A percentile compares a stretch with the other conserved stretches of the same genome.
Conservation (phyloP, 2,797 vertebrate genomes). For the Enteromius mattozi region DNA sequence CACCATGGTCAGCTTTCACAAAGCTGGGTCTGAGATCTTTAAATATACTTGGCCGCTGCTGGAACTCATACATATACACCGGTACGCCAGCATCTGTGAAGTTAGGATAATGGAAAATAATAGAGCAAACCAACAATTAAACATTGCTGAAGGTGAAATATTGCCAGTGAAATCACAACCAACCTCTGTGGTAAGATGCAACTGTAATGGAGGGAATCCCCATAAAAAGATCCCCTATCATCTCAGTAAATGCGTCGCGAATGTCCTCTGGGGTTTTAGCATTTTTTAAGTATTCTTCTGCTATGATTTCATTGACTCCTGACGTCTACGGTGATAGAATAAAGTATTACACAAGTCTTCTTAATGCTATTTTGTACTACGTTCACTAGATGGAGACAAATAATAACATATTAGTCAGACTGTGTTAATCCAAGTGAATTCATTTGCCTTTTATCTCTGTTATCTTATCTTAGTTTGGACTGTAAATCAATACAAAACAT, state of each 20-base stretch:
- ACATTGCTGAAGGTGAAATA: not conserved
- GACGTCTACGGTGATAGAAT: slow-evolving; percentile 59
- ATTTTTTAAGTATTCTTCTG: slow-evolving; percentile 79
- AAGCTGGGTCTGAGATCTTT: slow-evolving; percentile 77
- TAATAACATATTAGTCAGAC: not conserved
- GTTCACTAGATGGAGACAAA: slow-evolving; percentile 54
- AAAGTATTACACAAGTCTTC: not conserved
- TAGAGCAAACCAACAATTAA: not conserved
- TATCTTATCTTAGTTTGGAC: not conserved
- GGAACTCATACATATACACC: slow-evolving; percentile 90
- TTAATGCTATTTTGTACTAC: not conserved
- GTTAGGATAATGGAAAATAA: not conserved
- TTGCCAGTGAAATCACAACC: slow-evolving; percentile 39
- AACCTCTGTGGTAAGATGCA: slow-evolving; percentile 84
- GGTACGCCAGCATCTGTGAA: slow-evolving; percentile 79
- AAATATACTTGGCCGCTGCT: slow-evolving; percentile 71
- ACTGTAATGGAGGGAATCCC: slow-evolving; percentile 75
- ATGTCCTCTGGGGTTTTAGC: slow-evolving; percentile 73
- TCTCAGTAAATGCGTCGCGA: slow-evolving; percentile 78
- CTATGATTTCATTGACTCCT: slow-evolving; percentile 66
- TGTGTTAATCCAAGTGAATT: not conserved
- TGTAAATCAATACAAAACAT: not conserved
- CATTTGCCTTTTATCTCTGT: not conserved
- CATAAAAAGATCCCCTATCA: slow-evolving; percentile 81
- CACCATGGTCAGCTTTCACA: slow-evolving; percentile 86